Percentiles rank a stretch among this genome's conserved stretches.
Evolutionary conservation across 2,888 invertebrate species (phyloP).

Genomic region (Agelastica alni): DNA sequence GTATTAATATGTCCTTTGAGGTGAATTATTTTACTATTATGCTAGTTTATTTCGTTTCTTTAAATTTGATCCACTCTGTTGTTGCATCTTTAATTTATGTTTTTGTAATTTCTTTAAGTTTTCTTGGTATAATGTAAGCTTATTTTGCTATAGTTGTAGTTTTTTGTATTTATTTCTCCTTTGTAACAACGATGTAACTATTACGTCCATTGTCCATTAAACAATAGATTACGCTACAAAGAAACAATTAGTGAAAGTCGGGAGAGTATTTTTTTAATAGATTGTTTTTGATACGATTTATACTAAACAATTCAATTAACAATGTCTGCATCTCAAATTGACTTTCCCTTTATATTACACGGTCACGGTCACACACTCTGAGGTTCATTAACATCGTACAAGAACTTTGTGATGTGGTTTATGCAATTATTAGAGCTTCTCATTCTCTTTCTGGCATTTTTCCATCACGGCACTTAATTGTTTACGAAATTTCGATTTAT

Average conservation of each 20-base stretch:
- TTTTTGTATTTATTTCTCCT: too few species aligned
- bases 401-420: neutral
- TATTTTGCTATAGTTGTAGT: too few species aligned
- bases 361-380: conserved; percentile 16
- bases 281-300: neutral
- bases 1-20: too few species aligned
- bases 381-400: conserved; percentile 18
- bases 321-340: neutral
- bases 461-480: too few species aligned
- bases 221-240: neutral
- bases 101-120: too few species aligned
- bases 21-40: too few species aligned
- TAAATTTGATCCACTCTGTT: neutral
- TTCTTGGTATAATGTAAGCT: too few species aligned
- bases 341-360: conserved; percentile 15
- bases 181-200: too few species aligned
- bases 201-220: neutral
- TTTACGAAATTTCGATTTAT: too few species aligned
- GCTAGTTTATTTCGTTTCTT: too few species aligned
- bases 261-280: neutral
- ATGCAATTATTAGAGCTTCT: neutral
- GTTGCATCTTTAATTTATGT: too few species aligned
- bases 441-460: neutral
- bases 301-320: neutral
- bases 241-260: neutral